Evolutionary conservation across 2,113 vertebrate species (phyloP), one percentile per base, ranked within the genome.

Genomic region (Plecturocebus donacophilus): DNA sequence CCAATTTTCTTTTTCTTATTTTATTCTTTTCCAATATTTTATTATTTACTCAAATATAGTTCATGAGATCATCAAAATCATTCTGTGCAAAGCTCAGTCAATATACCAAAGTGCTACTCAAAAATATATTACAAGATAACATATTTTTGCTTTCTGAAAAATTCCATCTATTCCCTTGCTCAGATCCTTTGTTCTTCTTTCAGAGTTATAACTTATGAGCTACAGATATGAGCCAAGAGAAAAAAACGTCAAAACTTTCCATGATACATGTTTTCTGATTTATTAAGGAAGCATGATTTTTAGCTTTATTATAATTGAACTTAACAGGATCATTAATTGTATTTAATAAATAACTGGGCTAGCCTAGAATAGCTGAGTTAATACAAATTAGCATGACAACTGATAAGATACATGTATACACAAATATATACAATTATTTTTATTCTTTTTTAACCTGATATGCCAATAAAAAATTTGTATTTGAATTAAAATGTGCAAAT

Each of bases 21-120:
- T 47, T 85, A 20, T 54, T 92, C 54, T 90, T 76, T 77, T 49
- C 79, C 27, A 94, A n/a, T 77, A 82, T 92, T 47, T 90, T 4
- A 86, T 64, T 77, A 89, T 91, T 86, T 94, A 5, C 88, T 91
- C 38, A 94, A 86, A 42, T 64, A 92, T 27, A 83, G 80, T 77
- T 94, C 32, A 79, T 45, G 58, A 90, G 56, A 90, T 77, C 42
- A 87, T 90, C 81, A 95, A 96, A 82, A 71, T 76, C 25, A 82
- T 76, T 21, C 42, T 76, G 38, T 77, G 27, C 12, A 94, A 13
- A 94, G 25, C 23, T 92, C 32, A 2, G 12, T n/a, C 87, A 89
- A 89, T 76, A 91, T 61, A 30, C 32, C 56, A 56, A 2, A 90
- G 19, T 90, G 27, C 17, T 77, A 64, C 6, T 47, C 8, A 35